A percentile compares a stretch with the other conserved stretches of the same genome.
These are phyloP conservation scores for Podocnemis expansa DNA, from an alignment of 2,113 vertebrate genomes.

Conservation along the genomic window DNA sequence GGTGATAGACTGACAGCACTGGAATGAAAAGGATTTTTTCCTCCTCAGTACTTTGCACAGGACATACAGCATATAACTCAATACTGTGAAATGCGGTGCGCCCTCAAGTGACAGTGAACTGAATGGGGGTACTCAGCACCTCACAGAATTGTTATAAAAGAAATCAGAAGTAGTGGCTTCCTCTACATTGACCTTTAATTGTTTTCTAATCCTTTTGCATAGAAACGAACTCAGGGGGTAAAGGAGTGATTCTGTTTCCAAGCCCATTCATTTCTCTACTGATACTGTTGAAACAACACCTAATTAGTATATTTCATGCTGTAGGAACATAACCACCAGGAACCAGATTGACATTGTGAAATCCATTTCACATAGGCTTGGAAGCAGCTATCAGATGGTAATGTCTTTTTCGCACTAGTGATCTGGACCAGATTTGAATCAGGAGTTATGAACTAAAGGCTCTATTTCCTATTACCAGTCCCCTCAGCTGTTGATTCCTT, in stretches of 20 bases:
- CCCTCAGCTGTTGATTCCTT: neutral
- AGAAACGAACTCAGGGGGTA: neutral
- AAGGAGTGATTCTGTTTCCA: neutral
- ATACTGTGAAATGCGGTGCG: neutral
- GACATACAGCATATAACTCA: neutral
- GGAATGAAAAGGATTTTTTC: slow-evolving; percentile 1
- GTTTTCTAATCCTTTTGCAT: neutral
- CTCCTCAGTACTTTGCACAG: neutral
- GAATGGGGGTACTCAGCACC: neutral
- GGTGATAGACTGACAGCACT: neutral
- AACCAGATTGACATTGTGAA: neutral
- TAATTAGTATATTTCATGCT: neutral
- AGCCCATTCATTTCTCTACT: neutral
- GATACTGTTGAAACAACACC: neutral
- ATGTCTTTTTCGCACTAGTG: neutral
- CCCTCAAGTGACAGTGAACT: neutral
- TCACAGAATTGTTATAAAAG: neutral
- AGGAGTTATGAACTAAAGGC: neutral
- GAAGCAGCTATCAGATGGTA: neutral
- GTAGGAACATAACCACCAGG: neutral
- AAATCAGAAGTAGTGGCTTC: neutral
- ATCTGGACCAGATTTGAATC: neutral
- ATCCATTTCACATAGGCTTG: neutral
- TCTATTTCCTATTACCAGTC: neutral
- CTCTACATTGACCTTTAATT: neutral